These are phyloP conservation scores for Notocelia uddmanniana DNA, from an alignment of 2,888 invertebrate genomes.

Conservation along the genomic window DNA sequence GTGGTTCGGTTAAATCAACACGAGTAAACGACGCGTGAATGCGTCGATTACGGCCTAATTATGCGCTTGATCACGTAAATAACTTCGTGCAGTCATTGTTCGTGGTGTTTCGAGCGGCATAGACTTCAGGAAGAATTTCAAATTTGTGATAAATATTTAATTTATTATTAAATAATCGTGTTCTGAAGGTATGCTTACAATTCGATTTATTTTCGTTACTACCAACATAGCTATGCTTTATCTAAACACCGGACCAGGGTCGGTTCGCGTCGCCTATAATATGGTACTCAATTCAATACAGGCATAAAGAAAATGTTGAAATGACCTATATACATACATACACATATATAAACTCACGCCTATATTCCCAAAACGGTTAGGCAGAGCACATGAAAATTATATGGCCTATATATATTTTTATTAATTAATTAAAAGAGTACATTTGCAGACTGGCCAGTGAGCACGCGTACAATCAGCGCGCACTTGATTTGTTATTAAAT, in stretches of 20 bases:
- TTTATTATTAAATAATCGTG: constrained; percentile 7
- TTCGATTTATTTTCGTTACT: not conserved
- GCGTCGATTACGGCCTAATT: constrained; percentile 42
- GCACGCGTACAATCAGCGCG: no score
- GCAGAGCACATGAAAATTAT: no score
- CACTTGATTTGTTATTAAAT: no score
- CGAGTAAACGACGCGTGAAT: constrained; percentile 32
- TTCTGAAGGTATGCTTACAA: not conserved
- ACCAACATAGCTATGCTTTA: no score
- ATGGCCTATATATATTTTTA: no score
- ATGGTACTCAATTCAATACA: not conserved
- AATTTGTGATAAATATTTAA: constrained; percentile 28
- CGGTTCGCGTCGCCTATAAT: not conserved
- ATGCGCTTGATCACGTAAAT: constrained; percentile 43
- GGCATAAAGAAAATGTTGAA: no score
- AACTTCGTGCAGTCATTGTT: constrained; percentile 36
- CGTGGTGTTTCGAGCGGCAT: constrained; percentile 27
- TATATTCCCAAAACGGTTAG: no score
- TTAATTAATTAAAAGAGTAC: no score
- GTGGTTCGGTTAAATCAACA: constrained; percentile 11
- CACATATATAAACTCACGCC: no score
- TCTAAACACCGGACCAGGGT: not conserved
- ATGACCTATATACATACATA: no score
- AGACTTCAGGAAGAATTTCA: constrained; percentile 40
- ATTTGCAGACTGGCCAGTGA: no score